phyloP scores from a whole-genome alignment of 2,113 vertebrate species.

The Labeo rohita region DNA sequence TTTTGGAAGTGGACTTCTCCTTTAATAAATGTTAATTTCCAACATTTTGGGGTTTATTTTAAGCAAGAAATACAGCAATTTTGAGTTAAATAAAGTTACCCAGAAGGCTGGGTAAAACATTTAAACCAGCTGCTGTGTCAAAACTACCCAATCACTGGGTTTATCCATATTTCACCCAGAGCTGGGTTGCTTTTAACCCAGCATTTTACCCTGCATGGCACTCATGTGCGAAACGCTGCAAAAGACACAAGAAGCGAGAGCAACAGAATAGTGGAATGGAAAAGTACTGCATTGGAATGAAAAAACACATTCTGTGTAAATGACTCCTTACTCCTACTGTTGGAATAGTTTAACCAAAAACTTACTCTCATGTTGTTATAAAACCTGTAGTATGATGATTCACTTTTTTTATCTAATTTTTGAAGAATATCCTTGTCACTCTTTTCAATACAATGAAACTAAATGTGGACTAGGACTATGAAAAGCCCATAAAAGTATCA shows the following conservation, averaged over 20 bases:
- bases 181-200: no score
- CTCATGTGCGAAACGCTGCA: neutral
- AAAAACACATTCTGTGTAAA: neutral
- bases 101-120: no score
- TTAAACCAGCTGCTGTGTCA: no score
- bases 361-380: neutral
- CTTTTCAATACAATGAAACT: neutral
- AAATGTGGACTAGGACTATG: neutral
- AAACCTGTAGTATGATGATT: neutral
- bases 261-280: neutral
- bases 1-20: no score
- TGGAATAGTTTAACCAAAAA: neutral
- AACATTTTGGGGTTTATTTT: no score
- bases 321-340: neutral
- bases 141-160: no score
- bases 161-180: no score
- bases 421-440: neutral
- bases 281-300: neutral
- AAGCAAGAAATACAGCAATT: no score
- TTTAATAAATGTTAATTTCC: no score
- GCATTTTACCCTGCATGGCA: no score
- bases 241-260: neutral
- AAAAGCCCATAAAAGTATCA: neutral
- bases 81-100: no score
- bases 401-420: neutral